Evolutionary conservation across 2,888 invertebrate genomes (phyloP).

Genomic region (Colostygia pectinataria): DNA sequence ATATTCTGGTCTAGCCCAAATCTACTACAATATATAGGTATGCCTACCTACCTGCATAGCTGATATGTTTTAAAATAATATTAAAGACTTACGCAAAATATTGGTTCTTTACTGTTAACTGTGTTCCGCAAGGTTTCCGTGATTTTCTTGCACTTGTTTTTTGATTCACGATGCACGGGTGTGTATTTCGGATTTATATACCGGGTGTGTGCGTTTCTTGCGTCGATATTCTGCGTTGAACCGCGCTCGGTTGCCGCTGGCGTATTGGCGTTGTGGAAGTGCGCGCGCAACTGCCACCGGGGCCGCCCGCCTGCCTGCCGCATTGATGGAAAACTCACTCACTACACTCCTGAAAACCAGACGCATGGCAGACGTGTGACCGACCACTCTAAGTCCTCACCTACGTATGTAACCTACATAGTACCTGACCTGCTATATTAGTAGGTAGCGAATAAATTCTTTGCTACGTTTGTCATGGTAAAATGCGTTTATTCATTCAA

Average conservation of each 20-base stretch:
- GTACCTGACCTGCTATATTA: too few relatives aligned
- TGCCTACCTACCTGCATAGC: too few relatives aligned
- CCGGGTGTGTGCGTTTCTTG: constrained; percentile 49
- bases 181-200: not conserved
- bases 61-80: not conserved
- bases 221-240: constrained; percentile 60
- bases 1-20: too few relatives aligned
- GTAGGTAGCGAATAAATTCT: too few relatives aligned
- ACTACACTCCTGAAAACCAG: constrained; percentile 14
- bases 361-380: constrained; percentile 18
- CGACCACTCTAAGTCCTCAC: not conserved
- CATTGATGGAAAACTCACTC: constrained; percentile 14
- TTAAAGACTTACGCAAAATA: constrained; percentile 7
- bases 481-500: too few relatives aligned
- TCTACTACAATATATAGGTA: too few relatives aligned
- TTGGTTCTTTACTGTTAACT: not conserved
- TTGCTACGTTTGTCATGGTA: too few relatives aligned
- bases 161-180: constrained; percentile 2
- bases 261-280: constrained; percentile 60
- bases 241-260: constrained; percentile 58
- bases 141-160: constrained; percentile 4
- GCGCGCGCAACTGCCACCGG: constrained; percentile 52
- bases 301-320: constrained; percentile 36
- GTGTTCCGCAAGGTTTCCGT: not conserved
- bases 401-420: too few relatives aligned